Percentiles rank a stretch among this genome's conserved stretches.
These are phyloP conservation scores for Triplophysa yarkandensis DNA, from an alignment of 2,797 vertebrate genomes.

Conservation along the genomic window DNA sequence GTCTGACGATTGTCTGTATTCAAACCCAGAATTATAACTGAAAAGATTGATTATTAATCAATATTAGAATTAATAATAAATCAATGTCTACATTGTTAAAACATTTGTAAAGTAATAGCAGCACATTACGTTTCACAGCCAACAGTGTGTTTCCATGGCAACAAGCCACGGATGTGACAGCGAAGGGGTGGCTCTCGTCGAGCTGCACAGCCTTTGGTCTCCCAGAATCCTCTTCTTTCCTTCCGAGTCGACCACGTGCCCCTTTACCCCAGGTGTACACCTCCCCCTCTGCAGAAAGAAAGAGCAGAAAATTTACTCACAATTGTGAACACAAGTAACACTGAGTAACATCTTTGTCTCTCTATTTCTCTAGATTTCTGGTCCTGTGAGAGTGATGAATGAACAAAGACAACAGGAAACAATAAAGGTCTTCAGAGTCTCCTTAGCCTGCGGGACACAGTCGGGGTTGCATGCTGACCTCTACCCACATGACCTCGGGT, in stretches of 20 bases:
- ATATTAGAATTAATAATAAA: neutral
- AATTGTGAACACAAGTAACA: constrained; percentile 30
- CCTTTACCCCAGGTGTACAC: constrained; percentile 98
- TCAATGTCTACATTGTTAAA: neutral
- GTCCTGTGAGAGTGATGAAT: constrained; percentile 58
- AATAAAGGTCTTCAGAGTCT: constrained; percentile 61
- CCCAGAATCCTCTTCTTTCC: constrained; percentile 90
- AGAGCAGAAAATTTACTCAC: constrained; percentile 40
- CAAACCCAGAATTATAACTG: neutral
- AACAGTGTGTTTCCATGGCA: constrained; percentile 98
- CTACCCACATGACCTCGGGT: constrained; percentile 32
- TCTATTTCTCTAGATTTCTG: constrained; percentile 54
- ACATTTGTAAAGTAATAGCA: constrained; percentile 6
- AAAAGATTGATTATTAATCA: too few relatives aligned
- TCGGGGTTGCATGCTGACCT: constrained; percentile 35
- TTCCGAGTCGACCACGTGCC: constrained; percentile 92
- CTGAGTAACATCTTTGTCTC: constrained; percentile 37
- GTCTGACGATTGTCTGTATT: neutral
- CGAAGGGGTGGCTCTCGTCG: constrained; percentile 87
- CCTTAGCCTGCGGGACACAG: constrained; percentile 53
- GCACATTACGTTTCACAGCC: constrained; percentile 90
- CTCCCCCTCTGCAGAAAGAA: constrained; percentile 81
- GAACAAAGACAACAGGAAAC: constrained; percentile 64
- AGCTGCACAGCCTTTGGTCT: constrained; percentile 86
- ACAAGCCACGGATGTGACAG: constrained; percentile 93